Evolutionary conservation across 2,797 vertebrate species (phyloP).

Genomic region (Oryzias dopingdopingensis): DNA sequence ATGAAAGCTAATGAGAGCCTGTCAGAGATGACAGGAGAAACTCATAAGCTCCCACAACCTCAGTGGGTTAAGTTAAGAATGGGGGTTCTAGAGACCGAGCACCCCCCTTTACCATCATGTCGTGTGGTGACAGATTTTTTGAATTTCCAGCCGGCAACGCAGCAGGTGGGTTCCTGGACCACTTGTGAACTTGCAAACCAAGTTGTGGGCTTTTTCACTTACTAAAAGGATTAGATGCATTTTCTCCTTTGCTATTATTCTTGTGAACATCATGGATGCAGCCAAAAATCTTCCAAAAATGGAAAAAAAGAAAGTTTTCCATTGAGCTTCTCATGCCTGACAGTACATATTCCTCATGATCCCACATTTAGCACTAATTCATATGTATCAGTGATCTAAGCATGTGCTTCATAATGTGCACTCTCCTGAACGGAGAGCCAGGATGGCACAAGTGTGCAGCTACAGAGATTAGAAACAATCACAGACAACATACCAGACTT

Average conservation of each 20-base stretch:
- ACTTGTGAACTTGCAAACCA: no score
- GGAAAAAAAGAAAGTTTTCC: no score
- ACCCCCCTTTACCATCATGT: neutral
- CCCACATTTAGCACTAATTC: constrained; percentile 25
- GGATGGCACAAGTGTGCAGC: constrained; percentile 15
- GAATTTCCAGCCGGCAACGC: neutral
- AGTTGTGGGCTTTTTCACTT: no score
- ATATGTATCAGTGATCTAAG: constrained; percentile 21
- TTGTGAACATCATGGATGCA: no score
- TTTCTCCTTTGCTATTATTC: no score
- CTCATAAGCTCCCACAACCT: constrained; percentile 58
- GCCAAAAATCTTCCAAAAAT: no score
- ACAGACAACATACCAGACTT: constrained; percentile 51
- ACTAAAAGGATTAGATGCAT: no score
- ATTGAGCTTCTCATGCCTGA: constrained; percentile 45
- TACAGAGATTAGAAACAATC: constrained; percentile 33
- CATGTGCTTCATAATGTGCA: constrained; percentile 20
- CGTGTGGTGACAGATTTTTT: no score
- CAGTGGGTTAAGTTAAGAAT: constrained; percentile 37
- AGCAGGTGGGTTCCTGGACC: no score
- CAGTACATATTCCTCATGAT: constrained; percentile 20
- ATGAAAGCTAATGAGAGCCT: constrained; percentile 74
- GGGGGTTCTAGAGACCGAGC: constrained; percentile 12
- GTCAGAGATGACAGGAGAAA: constrained; percentile 67
- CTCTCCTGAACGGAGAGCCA: constrained; percentile 1